Conservation (phyloP, 2,797 vertebrate species). For the Oryzias dopingdopingensis region DNA sequence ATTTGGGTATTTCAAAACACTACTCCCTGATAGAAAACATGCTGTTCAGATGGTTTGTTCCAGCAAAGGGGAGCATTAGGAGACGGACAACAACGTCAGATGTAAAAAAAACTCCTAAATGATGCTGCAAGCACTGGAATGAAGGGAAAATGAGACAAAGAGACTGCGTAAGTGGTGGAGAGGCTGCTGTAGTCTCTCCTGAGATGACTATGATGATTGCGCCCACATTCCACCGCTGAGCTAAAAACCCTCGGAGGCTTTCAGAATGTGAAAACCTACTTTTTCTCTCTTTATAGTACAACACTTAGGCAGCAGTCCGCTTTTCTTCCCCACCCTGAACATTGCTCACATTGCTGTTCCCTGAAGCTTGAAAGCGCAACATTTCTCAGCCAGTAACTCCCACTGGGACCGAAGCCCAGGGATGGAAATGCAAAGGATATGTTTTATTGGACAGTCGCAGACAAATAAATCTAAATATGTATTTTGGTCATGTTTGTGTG, state of each 20-base stretch:
- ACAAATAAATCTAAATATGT: conserved; percentile 86
- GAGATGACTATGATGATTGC: conserved; percentile 73
- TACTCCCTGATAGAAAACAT: conserved; percentile 45
- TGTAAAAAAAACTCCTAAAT: conserved; percentile 22
- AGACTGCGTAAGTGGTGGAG: conserved; percentile 55
- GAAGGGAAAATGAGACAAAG: conserved; percentile 51
- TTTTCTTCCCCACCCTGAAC: conserved; percentile 64
- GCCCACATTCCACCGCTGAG: conserved; percentile 63
- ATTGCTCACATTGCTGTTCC: conserved; percentile 80
- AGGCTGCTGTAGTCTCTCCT: conserved; percentile 52
- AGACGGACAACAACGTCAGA: conserved; percentile 21
- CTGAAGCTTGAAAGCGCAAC: conserved; percentile 81
- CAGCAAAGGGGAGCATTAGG: conserved; percentile 20
- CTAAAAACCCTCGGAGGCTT: conserved; percentile 69
- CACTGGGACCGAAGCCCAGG: conserved; percentile 76
- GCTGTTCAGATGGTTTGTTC: conserved; percentile 28
- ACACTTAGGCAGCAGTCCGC: conserved; percentile 67
- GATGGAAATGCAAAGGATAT: conserved; percentile 79
- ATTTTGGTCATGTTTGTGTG: conserved; percentile 81
- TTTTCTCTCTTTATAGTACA: conserved; percentile 71
- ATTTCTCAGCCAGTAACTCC: conserved; percentile 81
- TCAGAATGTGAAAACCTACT: conserved; percentile 70
- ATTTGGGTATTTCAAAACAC: conserved; percentile 47
- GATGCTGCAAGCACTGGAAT: conserved; percentile 34
- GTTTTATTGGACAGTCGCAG: conserved; percentile 83